Evolutionary conservation across 2,113 vertebrate species (phyloP).

Genomic region (Burhinus oedicnemus): DNA sequence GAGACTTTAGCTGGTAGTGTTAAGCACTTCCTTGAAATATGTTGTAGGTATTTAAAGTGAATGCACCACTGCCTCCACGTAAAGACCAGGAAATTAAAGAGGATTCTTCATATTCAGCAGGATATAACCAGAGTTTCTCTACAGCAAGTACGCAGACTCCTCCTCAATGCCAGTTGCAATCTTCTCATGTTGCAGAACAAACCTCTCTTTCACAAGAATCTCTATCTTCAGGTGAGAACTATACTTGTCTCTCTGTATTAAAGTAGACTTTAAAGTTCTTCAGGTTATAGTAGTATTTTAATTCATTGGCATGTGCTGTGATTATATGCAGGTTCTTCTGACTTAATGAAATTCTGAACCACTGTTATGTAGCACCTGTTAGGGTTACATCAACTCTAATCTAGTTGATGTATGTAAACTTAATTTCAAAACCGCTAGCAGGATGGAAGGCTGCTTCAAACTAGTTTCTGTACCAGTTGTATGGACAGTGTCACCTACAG

Average conservation of each 20-base stretch:
- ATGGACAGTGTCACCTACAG: not conserved
- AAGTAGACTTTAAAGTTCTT: not conserved
- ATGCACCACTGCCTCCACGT: slow-evolving; percentile 79
- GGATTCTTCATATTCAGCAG: slow-evolving; percentile 72
- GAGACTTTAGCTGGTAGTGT: not conserved
- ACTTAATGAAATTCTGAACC: not conserved
- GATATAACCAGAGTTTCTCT: slow-evolving; percentile 79
- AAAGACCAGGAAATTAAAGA: slow-evolving; percentile 82
- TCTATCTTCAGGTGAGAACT: slow-evolving; percentile 71
- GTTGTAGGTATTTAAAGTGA: slow-evolving; percentile 87
- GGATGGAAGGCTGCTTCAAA: not conserved
- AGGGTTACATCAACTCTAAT: not conserved
- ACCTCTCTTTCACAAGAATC: slow-evolving; percentile 74
- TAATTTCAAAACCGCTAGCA: not conserved
- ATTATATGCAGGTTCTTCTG: not conserved
- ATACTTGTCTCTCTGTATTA: not conserved
- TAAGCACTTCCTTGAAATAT: not conserved
- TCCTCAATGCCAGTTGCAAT: slow-evolving; percentile 81
- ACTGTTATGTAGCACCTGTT: not conserved
- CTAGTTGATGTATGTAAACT: not conserved
- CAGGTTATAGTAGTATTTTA: not conserved
- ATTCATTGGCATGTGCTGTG: not conserved
- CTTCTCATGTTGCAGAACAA: slow-evolving; percentile 77
- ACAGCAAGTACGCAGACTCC: slow-evolving; percentile 92
- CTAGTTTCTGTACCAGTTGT: not conserved